Evolutionary conservation across 2,888 invertebrate species (phyloP), one percentile per base, ranked within the genome.

Genomic region (Nymphalis c-album): DNA sequence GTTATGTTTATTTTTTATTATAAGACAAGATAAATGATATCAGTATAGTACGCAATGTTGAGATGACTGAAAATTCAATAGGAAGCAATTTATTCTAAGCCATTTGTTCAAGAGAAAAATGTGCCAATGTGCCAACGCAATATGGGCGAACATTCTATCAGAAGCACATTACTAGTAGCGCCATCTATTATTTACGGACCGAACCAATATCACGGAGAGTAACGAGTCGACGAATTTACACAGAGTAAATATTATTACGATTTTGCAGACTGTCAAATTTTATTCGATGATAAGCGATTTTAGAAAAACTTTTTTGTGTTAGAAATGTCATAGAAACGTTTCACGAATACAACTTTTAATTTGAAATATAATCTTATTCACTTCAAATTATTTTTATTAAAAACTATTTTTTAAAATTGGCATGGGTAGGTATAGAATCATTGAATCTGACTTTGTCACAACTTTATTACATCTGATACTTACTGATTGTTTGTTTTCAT

Each of bases 181-280:
- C 61, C 61, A 70, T 70, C 60, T 65, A 71, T 65, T 67, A 63
- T 67, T 62, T 63, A 64, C 53, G 53, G 65, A 60, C 63, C 62
- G 67, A 71, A 65, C 65, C 60, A 71, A 71, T 71, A 68, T 68
- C 60, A 65, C 60, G 65, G 68, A 63, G 60, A 70, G 70, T 60
- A 60, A 68, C 60, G 63, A 59, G 31, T 65, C 55, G 64, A 64
- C 53, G 55, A 48, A 46, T 22, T 47, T 35, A n/a, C 60, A 65
- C 57, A 70, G 68, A 68, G 64, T 60, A 63, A 58, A 26, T 46
- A 61, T 46, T 35, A 60, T 55, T 26, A 7, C 16, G 8, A 17
- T 22, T 57, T 57, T 57, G 16, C 22, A 26, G 22, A 31, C 3
- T 4, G 6, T 31, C 26, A 31, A 55, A 31, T 31, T 7, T 17